phyloP scores from a whole-genome alignment of 1,140 invertebrate genomes.

The Drosophila ogumai region DNA sequence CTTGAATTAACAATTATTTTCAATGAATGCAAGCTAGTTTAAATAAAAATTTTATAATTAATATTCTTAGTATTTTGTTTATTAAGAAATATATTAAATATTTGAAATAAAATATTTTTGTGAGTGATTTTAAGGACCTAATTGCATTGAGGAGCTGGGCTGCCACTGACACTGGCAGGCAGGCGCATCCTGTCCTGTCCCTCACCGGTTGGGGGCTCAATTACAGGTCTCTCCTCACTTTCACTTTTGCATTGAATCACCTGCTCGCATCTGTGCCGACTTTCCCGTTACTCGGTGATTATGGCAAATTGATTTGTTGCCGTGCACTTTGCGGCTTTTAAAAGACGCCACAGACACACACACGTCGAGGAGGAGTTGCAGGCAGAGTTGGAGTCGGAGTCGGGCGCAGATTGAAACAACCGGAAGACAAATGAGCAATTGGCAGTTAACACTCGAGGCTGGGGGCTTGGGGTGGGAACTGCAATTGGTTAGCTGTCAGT shows the following conservation, averaged over 20 bases:
- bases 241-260: slow-evolving; percentile 6
- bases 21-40: too few relatives aligned
- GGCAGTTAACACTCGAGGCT: slow-evolving; percentile 30
- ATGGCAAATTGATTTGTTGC: slow-evolving; percentile 80
- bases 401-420: slow-evolving; percentile 21
- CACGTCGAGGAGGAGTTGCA: background rate
- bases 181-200: slow-evolving; percentile 25
- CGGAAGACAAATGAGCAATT: slow-evolving; percentile 76
- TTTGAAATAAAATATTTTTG: background rate
- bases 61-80: too few relatives aligned
- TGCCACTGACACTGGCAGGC: slow-evolving; percentile 31
- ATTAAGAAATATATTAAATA: background rate
- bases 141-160: slow-evolving; percentile 52
- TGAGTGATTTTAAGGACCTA: slow-evolving; percentile 27
- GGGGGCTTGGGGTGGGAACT: slow-evolving; percentile 3
- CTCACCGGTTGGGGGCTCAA: slow-evolving; percentile 28
- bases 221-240: slow-evolving; percentile 25
- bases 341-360: slow-evolving; percentile 44
- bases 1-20: too few relatives aligned
- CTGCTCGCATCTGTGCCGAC: slow-evolving; percentile 15
- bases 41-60: too few relatives aligned
- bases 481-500: slow-evolving; percentile 36
- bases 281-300: slow-evolving; percentile 58
- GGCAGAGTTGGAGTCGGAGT: background rate
- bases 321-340: slow-evolving; percentile 77